These are phyloP conservation scores for Apamea sordens DNA, from an alignment of 2,888 invertebrate genomes.

Conservation along the genomic window DNA sequence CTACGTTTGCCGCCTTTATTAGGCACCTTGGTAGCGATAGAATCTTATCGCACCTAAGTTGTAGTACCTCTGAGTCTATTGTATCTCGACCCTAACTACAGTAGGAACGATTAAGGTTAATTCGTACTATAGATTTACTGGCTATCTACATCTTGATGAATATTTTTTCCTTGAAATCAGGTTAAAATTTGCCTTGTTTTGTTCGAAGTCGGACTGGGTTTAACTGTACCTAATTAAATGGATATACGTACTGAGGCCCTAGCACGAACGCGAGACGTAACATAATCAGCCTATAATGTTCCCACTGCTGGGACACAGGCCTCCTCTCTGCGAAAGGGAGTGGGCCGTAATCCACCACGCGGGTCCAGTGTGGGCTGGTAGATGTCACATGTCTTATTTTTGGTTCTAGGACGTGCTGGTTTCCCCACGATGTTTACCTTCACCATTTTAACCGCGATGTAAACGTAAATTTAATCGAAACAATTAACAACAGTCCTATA, in stretches of 20 bases:
- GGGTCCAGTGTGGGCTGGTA: no score
- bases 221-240: constrained; percentile 1
- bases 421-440: no score
- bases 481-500: background rate
- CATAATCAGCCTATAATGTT: no score
- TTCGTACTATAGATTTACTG: constrained; percentile 37
- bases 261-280: background rate
- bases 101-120: constrained; percentile 36
- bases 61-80: constrained; percentile 41
- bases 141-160: constrained; percentile 44
- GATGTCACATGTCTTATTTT: no score
- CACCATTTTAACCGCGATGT: background rate
- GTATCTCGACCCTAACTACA: constrained; percentile 25
- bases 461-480: background rate
- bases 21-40: constrained; percentile 42
- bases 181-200: constrained; percentile 3
- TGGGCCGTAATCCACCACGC: no score
- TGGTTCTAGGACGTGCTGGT: no score
- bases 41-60: constrained; percentile 58
- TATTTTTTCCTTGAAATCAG: constrained; percentile 18
- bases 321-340: no score
- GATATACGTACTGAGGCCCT: constrained; percentile 2
- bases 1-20: constrained; percentile 54
- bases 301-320: no score
- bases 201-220: background rate